Conservation (phyloP, 2,113 vertebrate species). For the Phoenicopterus ruber region DNA sequence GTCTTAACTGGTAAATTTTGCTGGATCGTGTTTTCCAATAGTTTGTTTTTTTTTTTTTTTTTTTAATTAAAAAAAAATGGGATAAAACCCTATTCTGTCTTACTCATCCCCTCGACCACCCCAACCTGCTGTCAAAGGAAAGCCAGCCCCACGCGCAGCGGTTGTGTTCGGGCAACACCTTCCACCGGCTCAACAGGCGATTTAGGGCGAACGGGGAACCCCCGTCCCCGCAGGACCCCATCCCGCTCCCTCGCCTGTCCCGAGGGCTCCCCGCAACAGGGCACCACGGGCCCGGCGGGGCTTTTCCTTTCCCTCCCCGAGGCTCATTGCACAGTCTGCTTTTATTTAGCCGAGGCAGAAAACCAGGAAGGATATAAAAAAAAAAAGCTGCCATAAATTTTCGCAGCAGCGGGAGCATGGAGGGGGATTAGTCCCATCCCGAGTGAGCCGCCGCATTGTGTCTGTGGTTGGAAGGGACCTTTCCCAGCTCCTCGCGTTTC, state of each 20-base stretch:
- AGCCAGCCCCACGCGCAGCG: accelerated
- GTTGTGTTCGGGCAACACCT: neutral
- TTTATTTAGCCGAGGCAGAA: neutral
- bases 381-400: neutral
- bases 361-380: neutral
- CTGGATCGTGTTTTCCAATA: neutral
- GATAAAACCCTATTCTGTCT: accelerated
- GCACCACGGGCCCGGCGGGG: accelerated
- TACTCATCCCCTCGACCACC: accelerated
- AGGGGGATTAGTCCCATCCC: neutral
- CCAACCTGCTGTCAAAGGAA: neutral
- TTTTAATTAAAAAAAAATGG: neutral
- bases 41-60: neutral
- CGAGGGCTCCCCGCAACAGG: accelerated
- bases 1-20: neutral
- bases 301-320: neutral
- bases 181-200: neutral
- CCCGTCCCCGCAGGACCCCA: neutral
- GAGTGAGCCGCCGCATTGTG: neutral
- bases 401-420: neutral
- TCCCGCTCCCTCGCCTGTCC: accelerated
- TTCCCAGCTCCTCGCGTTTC: neutral
- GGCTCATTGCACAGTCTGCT: neutral
- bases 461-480: neutral
- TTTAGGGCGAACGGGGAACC: neutral